A percentile compares a stretch with the other conserved stretches of the same genome.
phyloP scores from a whole-genome alignment of 1,140 invertebrate species.

The Coboldia fuscipes region DNA sequence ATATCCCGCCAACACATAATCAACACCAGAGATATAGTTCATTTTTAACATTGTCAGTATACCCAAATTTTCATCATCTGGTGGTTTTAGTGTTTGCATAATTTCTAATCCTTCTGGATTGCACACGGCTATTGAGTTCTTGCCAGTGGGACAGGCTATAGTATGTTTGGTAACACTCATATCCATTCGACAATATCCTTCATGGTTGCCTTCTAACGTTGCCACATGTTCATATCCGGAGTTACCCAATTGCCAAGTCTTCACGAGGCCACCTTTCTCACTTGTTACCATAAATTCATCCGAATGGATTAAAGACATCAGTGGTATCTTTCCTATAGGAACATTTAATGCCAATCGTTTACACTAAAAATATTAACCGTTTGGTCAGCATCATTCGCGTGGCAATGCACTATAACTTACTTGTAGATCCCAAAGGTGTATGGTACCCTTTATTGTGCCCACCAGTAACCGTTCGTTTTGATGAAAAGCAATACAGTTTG shows the following conservation, averaged over 20 bases:
- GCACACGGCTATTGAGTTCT: slow-evolving; percentile 35
- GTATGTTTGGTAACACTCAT: slow-evolving; percentile 34
- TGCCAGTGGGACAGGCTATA: slow-evolving; percentile 36
- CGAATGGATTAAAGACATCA: slow-evolving; percentile 14
- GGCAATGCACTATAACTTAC: slow-evolving; percentile 17
- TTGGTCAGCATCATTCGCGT: neutral
- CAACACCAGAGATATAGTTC: slow-evolving; percentile 26
- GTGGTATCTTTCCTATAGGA: slow-evolving; percentile 11
- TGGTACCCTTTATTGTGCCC: slow-evolving; percentile 38
- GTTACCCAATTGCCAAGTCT: slow-evolving; percentile 37
- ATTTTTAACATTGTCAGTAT: slow-evolving; percentile 39
- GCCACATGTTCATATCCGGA: slow-evolving; percentile 30
- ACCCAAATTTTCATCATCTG: slow-evolving; percentile 23
- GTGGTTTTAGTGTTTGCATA: slow-evolving; percentile 21
- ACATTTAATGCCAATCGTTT: slow-evolving; percentile 16
- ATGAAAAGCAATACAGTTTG: slow-evolving; percentile 41
- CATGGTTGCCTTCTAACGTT: slow-evolving; percentile 30
- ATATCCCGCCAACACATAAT: slow-evolving; percentile 34
- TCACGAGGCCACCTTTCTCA: slow-evolving; percentile 41
- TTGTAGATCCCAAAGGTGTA: slow-evolving; percentile 49
- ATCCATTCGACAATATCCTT: slow-evolving; percentile 39
- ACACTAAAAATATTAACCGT: slow-evolving; percentile 9
- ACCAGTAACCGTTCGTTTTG: slow-evolving; percentile 38
- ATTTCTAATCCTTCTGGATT: slow-evolving; percentile 29
- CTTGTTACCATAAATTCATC: slow-evolving; percentile 34